Percentiles rank a stretch among this genome's conserved stretches.
Evolutionary conservation across 2,797 vertebrate species (phyloP).

Genomic region (Alcedo atthis): DNA sequence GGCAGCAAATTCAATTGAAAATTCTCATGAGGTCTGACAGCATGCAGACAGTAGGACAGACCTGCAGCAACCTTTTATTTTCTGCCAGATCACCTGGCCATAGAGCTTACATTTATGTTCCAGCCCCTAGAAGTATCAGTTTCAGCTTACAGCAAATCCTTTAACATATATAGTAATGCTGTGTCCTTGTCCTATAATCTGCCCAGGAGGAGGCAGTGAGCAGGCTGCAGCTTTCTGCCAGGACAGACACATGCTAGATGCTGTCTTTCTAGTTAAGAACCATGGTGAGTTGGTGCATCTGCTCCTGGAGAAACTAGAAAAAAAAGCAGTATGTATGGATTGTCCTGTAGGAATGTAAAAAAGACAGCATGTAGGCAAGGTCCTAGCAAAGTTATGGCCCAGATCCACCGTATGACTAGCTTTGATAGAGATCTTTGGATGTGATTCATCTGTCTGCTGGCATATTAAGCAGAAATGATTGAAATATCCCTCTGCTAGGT

Average conservation of each 20-base stretch:
- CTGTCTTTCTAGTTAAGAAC: neutral
- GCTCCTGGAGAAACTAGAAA: neutral
- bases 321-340: neutral
- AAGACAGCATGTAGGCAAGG: neutral
- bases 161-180: fast-evolving
- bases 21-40: neutral
- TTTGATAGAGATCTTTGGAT: neutral
- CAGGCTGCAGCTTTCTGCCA: neutral
- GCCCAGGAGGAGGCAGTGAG: neutral
- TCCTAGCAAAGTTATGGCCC: constrained; percentile 11
- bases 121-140: neutral
- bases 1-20: constrained; percentile 16
- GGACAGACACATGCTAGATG: neutral
- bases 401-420: neutral
- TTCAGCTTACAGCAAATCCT: neutral
- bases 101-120: neutral
- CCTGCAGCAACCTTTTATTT: neutral
- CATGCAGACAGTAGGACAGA: neutral
- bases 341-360: neutral
- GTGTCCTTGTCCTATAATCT: neutral
- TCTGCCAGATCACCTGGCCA: neutral
- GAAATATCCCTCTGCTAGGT: neutral
- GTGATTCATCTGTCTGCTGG: neutral
- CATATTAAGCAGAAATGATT: neutral
- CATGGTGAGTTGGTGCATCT: neutral